These are phyloP conservation scores for Buceros bicornis DNA, from an alignment of 2,797 vertebrate species.

Conservation along the genomic window DNA sequence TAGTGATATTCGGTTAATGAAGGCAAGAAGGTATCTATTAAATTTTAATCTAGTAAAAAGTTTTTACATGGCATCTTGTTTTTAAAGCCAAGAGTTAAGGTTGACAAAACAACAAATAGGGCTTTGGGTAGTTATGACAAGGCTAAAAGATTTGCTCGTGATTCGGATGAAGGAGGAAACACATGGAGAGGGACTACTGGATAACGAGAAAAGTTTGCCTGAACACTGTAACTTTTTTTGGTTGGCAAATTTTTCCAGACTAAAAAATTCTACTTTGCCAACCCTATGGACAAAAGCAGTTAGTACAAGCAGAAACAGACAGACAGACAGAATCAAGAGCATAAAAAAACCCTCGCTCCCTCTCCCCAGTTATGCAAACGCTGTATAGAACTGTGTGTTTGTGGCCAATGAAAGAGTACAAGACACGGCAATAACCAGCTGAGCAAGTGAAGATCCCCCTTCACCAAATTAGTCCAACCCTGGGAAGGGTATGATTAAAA, in stretches of 20 bases:
- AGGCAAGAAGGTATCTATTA: not conserved
- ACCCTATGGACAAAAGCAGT: not conserved
- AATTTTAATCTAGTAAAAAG: not conserved
- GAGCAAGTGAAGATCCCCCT: not conserved
- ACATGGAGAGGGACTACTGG: not conserved
- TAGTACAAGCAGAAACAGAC: not conserved
- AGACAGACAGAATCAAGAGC: not conserved
- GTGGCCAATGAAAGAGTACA: not conserved
- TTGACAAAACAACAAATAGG: not conserved
- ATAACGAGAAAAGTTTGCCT: not conserved
- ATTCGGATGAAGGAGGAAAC: not conserved
- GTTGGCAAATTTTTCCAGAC: not conserved
- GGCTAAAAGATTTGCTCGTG: not conserved
- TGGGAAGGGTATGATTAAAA: slow-evolving; percentile 15
- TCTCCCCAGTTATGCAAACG: not conserved
- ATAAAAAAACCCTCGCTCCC: not conserved
- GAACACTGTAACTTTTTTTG: not conserved
- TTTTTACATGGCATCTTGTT: not conserved
- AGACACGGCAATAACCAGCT: not conserved
- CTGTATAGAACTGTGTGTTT: not conserved
- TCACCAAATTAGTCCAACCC: not conserved
- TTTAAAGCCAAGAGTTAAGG: not conserved
- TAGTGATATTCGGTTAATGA: not conserved
- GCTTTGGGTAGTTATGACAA: not conserved
- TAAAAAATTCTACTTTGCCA: not conserved